Conservation (phyloP, 2,797 vertebrate genomes). For the Vultur gryphus region DNA sequence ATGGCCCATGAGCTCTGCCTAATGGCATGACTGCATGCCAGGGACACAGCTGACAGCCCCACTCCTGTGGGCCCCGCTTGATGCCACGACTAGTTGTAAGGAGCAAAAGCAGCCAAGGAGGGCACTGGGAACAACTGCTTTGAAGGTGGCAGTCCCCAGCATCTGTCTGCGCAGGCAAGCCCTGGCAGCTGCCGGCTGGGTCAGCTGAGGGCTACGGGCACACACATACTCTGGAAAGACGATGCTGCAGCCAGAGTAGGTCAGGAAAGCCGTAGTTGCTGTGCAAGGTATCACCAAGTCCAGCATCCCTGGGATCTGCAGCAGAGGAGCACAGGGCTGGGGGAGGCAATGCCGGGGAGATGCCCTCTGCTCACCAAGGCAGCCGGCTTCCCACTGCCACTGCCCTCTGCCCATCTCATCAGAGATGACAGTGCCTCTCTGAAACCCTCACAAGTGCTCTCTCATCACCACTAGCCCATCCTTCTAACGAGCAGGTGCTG, state of each 20-base stretch:
- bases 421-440: no score
- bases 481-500: neutral
- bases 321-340: neutral
- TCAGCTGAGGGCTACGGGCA: fast-evolving
- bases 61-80: fast-evolving
- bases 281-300: neutral
- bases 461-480: neutral
- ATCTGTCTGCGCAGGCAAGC: neutral
- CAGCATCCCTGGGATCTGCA: neutral
- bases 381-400: neutral
- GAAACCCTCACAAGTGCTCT: no score
- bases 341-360: neutral
- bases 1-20: neutral
- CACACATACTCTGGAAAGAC: fast-evolving
- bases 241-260: no score
- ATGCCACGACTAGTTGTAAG: fast-evolving
- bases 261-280: neutral
- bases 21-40: neutral
- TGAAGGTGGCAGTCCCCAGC: neutral
- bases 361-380: neutral
- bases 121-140: neutral
- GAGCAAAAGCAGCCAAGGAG: neutral
- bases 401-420: no score
- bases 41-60: neutral
- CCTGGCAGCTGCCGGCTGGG: neutral